Conservation (phyloP, 2,888 invertebrate genomes). For the Dasypogon diadema region DNA sequence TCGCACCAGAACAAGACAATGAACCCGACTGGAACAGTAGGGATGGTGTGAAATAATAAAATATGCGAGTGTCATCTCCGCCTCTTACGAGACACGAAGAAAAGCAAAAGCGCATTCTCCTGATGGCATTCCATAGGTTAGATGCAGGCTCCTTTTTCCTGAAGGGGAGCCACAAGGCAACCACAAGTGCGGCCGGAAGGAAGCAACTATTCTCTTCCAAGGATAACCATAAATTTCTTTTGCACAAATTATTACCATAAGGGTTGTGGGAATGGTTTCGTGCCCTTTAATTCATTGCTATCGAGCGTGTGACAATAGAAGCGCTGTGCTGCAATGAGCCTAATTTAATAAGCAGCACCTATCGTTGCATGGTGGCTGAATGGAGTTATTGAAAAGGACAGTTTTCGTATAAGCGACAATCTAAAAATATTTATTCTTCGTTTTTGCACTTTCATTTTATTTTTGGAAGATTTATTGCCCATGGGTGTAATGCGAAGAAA, state of each 20-base stretch:
- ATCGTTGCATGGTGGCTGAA: not conserved
- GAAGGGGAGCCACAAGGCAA: not conserved
- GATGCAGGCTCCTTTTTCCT: not conserved
- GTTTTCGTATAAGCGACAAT: not conserved
- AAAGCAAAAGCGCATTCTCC: not conserved
- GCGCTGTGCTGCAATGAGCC: constrained; percentile 18
- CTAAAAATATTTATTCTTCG: constrained; percentile 29
- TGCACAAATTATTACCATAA: constrained; percentile 22
- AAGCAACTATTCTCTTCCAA: constrained; percentile 35
- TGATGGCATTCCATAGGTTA: constrained; percentile 1
- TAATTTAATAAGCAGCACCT: constrained; percentile 31
- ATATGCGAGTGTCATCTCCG: constrained; percentile 29
- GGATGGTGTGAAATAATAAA: constrained; percentile 37
- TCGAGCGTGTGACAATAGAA: constrained; percentile 27
- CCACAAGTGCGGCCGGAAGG: constrained; percentile 29
- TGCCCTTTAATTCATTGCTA: constrained; percentile 43
- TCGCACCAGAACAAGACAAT: constrained; percentile 1
- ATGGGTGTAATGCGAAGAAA: not conserved
- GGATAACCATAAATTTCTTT: constrained; percentile 43
- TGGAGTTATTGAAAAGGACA: constrained; percentile 23
- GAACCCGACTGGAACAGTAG: constrained; percentile 19
- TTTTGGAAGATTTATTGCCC: constrained; percentile 20
- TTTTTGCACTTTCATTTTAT: constrained; percentile 7
- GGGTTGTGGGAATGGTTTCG: not conserved
- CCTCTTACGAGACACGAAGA: constrained; percentile 27